Base-by-base conservation (phyloP, 2,888 invertebrate genomes). In the Amiota mariae region DNA sequence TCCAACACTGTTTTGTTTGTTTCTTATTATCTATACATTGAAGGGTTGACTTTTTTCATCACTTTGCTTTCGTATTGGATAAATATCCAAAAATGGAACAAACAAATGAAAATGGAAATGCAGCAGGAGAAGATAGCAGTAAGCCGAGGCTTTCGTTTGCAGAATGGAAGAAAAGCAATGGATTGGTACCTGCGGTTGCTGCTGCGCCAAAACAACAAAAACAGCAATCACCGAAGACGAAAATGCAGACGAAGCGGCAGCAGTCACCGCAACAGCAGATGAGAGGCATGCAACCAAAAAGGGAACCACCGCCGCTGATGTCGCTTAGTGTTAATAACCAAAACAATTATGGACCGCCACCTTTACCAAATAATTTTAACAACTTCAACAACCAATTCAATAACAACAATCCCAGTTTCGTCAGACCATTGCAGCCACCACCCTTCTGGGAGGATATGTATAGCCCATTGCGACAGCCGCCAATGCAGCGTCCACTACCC, bases 371-470 rank as follows among this genome's bases (percentile, higher is more conserved):
- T 54, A 63, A 74, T n/a, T 20, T 36, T 20, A 48, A 75, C 36
- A 78, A 74, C 51, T 75, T 20, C 12, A 74, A 68, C 20, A 66
- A 70, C 9, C 71, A 68, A 47, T 75, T 74, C 54, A 73, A 72
- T 72, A 72, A 72, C 10, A 71, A 73, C 47, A 77, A 74, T 54
- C 59, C 59, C 59, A 15, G 11, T 20, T 20, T 10, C 15, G 75
- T 78, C 12, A 75, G 81, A 9, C 78, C 82, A 0, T 15, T 83
- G 61, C 84, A 85, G 49, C 84, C 85, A 24, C 83, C 83, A 0
- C 85, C 84, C 1, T 84, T 84, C 63, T 84, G 83, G 83, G 82
- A 85, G 57, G 83, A 84, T 51, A 81, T 84, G 84, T 82, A 82
- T 79, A 78, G 85, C 36, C 83, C 83, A 2, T 77, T 75, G 24